phyloP scores from a whole-genome alignment of 1,140 invertebrate genomes.

The Heliconius hewitsoni region DNA sequence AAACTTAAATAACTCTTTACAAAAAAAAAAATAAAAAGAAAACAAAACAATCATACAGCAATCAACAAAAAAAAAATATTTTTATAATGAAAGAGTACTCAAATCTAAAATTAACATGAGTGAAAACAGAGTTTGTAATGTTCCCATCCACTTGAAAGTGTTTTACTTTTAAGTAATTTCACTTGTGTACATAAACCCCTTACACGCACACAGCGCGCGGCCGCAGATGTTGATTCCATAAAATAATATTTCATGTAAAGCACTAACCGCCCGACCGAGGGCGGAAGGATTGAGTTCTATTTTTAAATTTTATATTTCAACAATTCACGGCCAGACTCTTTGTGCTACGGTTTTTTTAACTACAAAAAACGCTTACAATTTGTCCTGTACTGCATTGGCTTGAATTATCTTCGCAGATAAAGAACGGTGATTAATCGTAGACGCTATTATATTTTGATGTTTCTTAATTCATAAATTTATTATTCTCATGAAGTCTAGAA shows the following conservation, averaged over 20 bases:
- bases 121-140: slow-evolving; percentile 70
- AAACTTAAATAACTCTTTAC: no score
- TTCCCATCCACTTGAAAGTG: slow-evolving; percentile 77
- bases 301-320: slow-evolving; percentile 79
- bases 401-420: slow-evolving; percentile 15
- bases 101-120: slow-evolving; percentile 72
- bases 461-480: not conserved
- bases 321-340: slow-evolving; percentile 67
- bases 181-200: slow-evolving; percentile 76
- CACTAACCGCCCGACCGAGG: slow-evolving; percentile 73
- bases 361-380: slow-evolving; percentile 41
- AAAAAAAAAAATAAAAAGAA: not conserved
- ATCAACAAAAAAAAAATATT: slow-evolving; percentile 25
- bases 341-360: slow-evolving; percentile 48
- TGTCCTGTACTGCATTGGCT: slow-evolving; percentile 28
- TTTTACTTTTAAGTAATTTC: slow-evolving; percentile 77
- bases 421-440: not conserved
- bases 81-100: slow-evolving; percentile 53
- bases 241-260: slow-evolving; percentile 82
- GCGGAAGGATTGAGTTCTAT: slow-evolving; percentile 80
- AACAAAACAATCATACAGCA: not conserved
- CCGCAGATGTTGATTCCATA: slow-evolving; percentile 80
- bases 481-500: not conserved
- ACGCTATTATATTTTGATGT: slow-evolving; percentile 5
- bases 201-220: slow-evolving; percentile 43